Evolutionary conservation across 1,140 invertebrate genomes (phyloP), one percentile per base, ranked within the genome.

Genomic region (Sarcophaga peregrina): DNA sequence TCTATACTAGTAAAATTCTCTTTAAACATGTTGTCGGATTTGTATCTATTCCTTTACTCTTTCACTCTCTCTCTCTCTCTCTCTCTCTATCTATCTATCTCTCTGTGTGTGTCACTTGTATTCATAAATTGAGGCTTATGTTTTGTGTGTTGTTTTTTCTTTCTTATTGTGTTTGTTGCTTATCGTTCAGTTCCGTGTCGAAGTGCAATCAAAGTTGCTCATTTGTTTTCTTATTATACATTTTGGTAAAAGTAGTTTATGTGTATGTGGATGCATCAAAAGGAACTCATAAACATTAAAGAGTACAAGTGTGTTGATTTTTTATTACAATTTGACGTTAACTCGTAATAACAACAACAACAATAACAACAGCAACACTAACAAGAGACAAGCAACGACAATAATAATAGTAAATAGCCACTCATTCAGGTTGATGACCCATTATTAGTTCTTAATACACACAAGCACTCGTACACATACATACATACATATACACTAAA

Each of bases 141-240:
- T 68, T 25, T 68, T 68, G 62, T 15, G 17, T 58, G n/a, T n/a
- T n/a, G n/a, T n/a, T n/a, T 58, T 13, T 58, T 58, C 15, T n/a
- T 58, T 58, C 13, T 58, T 58, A 13, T 58, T 58, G 15, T 68
- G n/a, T 68, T 68, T 37, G 25, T 37, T 37, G 25, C 25, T 37
- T 37, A 37, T 37, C 25, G 20, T 68, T 68, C 9, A 68, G n/a
- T 68, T 68, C n/a, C 62, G n/a, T 68, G 62, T 68, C 17, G 9
- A 68, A 25, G n/a, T 68, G 62, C 62, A 68, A 20, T 68, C 10
- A 68, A 37, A 68, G 62, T 68, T 68, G 62, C 62, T 68, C 62
- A 17, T 68, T 20, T 68, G 8, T 68, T 37, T 37, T 37, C 25
- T 37, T 37, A 37, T 68, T 68, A 9, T 68, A 37, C 25, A 37